Evolutionary conservation across 2,888 invertebrate genomes (phyloP).

Genomic region (Agonopterix alstromeriana): DNA sequence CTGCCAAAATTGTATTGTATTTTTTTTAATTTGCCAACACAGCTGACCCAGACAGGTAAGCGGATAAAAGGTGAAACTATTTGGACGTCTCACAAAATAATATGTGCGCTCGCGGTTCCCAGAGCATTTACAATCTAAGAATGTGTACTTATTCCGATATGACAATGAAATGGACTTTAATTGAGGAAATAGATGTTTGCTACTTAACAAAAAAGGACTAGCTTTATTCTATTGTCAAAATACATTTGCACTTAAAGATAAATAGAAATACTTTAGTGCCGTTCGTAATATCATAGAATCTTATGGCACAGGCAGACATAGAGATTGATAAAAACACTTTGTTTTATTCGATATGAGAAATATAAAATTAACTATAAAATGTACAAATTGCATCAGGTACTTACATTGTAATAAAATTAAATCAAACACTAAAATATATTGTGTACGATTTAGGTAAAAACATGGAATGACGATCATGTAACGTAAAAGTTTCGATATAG

Average conservation of each 20-base stretch:
- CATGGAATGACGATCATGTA: constrained; percentile 41
- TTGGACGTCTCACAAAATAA: no score
- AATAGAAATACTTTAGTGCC: constrained; percentile 23
- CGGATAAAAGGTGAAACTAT: no score
- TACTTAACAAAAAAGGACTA: constrained; percentile 35
- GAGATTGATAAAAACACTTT: constrained; percentile 22
- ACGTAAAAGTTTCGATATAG: constrained; percentile 1
- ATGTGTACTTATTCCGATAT: background rate
- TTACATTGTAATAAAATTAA: constrained; percentile 31
- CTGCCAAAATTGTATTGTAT: no score
- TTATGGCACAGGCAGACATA: constrained; percentile 45
- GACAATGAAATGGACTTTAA: background rate
- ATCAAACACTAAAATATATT: constrained; percentile 36
- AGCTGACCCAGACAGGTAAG: no score
- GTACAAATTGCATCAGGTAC: constrained; percentile 58
- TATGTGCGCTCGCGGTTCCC: no score
- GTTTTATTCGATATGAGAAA: constrained; percentile 30
- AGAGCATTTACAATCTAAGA: no score
- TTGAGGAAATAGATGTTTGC: constrained; percentile 14
- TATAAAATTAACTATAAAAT: constrained; percentile 31
- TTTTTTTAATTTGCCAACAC: no score
- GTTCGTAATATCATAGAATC: constrained; percentile 14
- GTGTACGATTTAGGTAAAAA: constrained; percentile 32
- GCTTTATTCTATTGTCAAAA: constrained; percentile 36
- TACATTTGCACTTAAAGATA: constrained; percentile 12